Evolutionary conservation across 2,797 vertebrate species (phyloP).

Genomic region (Moxostoma hubbsi): DNA sequence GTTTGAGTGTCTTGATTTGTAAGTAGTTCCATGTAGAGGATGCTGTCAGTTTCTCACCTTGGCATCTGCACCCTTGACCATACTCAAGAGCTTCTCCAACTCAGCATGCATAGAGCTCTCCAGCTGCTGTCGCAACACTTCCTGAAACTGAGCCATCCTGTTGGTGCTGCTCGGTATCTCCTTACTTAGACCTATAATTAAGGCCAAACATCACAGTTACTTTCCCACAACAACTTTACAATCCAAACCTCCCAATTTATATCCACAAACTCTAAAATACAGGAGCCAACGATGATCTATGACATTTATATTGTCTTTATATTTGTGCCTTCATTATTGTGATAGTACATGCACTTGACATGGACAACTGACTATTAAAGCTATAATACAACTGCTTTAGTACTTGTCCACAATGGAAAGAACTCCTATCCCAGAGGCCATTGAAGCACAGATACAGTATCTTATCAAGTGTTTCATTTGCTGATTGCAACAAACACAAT

Average conservation of each 20-base stretch:
- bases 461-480: neutral
- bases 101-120: slow-evolving; percentile 92
- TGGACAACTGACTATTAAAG: neutral
- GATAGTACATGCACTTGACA: neutral
- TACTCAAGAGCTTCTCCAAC: slow-evolving; percentile 88
- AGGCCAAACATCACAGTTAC: neutral
- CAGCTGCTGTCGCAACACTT: slow-evolving; percentile 95
- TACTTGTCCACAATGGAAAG: neutral
- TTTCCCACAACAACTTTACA: neutral
- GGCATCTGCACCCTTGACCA: slow-evolving; percentile 78
- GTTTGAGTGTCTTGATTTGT: neutral
- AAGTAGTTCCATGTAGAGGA: neutral
- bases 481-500: neutral
- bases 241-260: too few species aligned
- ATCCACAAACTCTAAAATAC: too few species aligned
- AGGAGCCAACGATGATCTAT: neutral
- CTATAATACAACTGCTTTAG: neutral
- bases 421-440: neutral
- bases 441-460: neutral
- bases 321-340: neutral
- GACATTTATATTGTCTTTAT: neutral
- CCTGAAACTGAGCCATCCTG: slow-evolving; percentile 89
- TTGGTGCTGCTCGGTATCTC: slow-evolving; percentile 78
- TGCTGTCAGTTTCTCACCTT: slow-evolving; percentile 77
- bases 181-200: slow-evolving; percentile 83